Base-by-base conservation (phyloP, 1,140 invertebrate genomes). In the Caenorhabditis inopinata region DNA sequence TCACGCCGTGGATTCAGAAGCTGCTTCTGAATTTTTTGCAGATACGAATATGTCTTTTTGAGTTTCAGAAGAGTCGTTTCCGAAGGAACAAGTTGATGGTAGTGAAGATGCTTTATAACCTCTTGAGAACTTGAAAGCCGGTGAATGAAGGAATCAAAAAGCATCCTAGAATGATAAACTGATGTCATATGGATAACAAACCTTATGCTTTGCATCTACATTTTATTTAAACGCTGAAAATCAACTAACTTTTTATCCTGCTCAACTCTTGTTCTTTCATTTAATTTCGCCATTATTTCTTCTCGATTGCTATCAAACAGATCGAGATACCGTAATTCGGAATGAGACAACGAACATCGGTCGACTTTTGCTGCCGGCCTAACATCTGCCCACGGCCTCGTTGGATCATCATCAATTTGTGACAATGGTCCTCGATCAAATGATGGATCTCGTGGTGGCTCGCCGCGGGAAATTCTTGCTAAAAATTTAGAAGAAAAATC, bases 231-330 rank as follows among this genome's bases (percentile, higher is more conserved):
- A n/a, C n/a, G n/a, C n/a, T n/a, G n/a, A n/a, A n/a, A n/a, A n/a
- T n/a, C n/a, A n/a, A n/a, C 53, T 29, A n/a, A 62, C 58, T 68
- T 68, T 42, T 68, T 68, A 38, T 42, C 32, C n/a, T 68, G 58
- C 32, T 68, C 58, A 21, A 68, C n/a, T 18, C 58, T n/a, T 16
- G 58, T 18, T 68, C 58, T 68, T 7, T 68, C 58, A 11, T 68
- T 68, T 18, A 68, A 38, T 21, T 68, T 68, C 6, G 58, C 58
- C 58, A 68, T 68, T 21, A 68, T 68, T 38, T 68, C 58, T 18
- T 68, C 58, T 7, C 58, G 58, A 21, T 68, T 68, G 2, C 12
- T 68, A 68, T 68, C 58, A 21, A 68, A 68, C 11, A 68, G n/a
- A 21, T 68, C 58, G 23, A 68, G 27, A 38, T 68, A 68, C 9